phyloP scores from a whole-genome alignment of 53 echinoderm and acorn worm species.

The Hippasteria phrygiana region DNA sequence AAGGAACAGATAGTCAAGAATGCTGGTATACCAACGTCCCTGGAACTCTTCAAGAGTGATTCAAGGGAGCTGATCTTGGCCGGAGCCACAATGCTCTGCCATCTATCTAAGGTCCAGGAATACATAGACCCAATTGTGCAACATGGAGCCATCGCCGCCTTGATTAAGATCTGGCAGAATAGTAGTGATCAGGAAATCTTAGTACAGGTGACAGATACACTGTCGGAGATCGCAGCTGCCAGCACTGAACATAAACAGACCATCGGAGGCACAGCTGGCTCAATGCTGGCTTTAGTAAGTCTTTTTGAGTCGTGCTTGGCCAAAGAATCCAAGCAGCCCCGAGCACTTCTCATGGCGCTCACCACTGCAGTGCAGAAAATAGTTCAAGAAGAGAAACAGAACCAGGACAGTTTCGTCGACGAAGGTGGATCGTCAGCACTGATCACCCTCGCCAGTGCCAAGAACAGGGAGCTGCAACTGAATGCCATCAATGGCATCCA shows the following conservation, averaged over 20 bases:
- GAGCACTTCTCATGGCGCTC: slow-evolving; percentile 78
- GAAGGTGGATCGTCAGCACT: slow-evolving; percentile 91
- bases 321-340: slow-evolving; percentile 65
- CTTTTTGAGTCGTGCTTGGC: slow-evolving; percentile 77
- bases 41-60: slow-evolving; percentile 78
- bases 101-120: slow-evolving; percentile 73
- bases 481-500: slow-evolving; percentile 92
- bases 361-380: slow-evolving; percentile 83
- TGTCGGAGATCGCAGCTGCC: slow-evolving; percentile 84
- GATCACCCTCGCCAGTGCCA: slow-evolving; percentile 82
- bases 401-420: slow-evolving; percentile 90
- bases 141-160: slow-evolving; percentile 75
- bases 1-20: slow-evolving; percentile 93
- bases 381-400: slow-evolving; percentile 73
- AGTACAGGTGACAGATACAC: slow-evolving; percentile 85
- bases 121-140: slow-evolving; percentile 75
- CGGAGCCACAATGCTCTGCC: slow-evolving; percentile 83
- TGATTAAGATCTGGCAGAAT: slow-evolving; percentile 91
- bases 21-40: slow-evolving; percentile 74
- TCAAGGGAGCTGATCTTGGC: slow-evolving; percentile 82
- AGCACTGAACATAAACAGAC: slow-evolving; percentile 77
- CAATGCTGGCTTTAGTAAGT: slow-evolving; percentile 79
- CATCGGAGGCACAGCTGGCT: slow-evolving; percentile 79
- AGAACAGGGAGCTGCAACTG: slow-evolving; percentile 83
- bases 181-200: slow-evolving; percentile 79